Evolutionary conservation across 2,797 vertebrate genomes (phyloP), one percentile per base, ranked within the genome.

Genomic region (Florisuga fusca): DNA sequence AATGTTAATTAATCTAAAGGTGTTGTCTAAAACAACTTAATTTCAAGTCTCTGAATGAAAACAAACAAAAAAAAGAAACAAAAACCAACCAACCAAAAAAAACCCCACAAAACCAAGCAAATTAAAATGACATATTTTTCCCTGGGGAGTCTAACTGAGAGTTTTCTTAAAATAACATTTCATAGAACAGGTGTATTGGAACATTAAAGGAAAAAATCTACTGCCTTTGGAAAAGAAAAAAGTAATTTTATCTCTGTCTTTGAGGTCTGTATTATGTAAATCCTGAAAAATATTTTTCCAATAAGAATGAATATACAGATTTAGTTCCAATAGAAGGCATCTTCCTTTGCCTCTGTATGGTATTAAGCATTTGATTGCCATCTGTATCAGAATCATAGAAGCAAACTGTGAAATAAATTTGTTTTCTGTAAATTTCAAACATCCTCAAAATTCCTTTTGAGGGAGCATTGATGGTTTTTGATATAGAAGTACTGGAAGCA

Each of bases 101-200:
- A 15, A 5, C 38, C 38, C 5, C 38, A 41, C 38, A 41, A 41
- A 41, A 41, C 14, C 38, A 41, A 15, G 13, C 14, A 41, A 41
- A 41, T 41, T 41, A 41, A 41, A 41, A 14, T 14, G 38, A 41
- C 38, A 14, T 1, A 34, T 8, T 53, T 72, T 94, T 46, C 22
- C 51, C 33, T 5, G 7, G 6, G 12, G 9, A 88, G 2, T 67
- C 14, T 53, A 33, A 66, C 29, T 8, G 10, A 48, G 5, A 85
- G 9, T 48, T 84, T 89, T 77, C n/a, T 73, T 78, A 25, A 93
- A 88, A 90, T 33, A 90, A 41, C 7, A 43, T 88, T 90, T 81
- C 2, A 4, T 71, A 72, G 68, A 71, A 57, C 11, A 61, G 15
- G 7, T 25, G 45, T 3, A 11, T 31, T 50, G 36, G n/a, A 90